Percentiles rank a stretch among this genome's conserved stretches.
Evolutionary conservation across 2,113 vertebrate species (phyloP).

Genomic region (Monarcha castaneiventris): DNA sequence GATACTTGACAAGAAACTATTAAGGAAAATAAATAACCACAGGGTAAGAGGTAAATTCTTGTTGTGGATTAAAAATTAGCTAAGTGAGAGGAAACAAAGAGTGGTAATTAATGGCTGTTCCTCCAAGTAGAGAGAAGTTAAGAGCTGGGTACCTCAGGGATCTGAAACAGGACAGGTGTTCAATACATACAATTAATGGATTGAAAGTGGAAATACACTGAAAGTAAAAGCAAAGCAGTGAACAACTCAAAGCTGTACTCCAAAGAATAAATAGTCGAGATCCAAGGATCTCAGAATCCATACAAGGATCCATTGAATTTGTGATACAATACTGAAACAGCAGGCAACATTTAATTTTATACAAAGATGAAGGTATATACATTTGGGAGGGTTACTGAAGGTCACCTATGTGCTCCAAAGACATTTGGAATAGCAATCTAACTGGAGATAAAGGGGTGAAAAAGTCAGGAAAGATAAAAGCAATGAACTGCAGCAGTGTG

Average conservation of each 20-base stretch:
- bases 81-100: slow-evolving; percentile 60
- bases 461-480: neutral
- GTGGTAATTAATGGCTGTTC: slow-evolving; percentile 40
- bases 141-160: slow-evolving; percentile 42
- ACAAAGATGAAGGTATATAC: neutral
- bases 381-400: neutral
- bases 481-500: neutral
- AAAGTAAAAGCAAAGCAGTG: neutral
- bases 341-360: neutral
- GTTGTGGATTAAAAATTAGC: slow-evolving; percentile 60
- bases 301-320: neutral
- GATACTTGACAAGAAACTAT: slow-evolving; percentile 31
- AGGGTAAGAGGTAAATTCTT: slow-evolving; percentile 51
- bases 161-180: slow-evolving; percentile 28
- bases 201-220: neutral
- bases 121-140: slow-evolving; percentile 20
- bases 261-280: neutral
- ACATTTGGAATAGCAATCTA: neutral
- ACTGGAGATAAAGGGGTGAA: neutral
- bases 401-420: neutral
- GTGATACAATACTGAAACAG: neutral
- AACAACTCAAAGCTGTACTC: neutral
- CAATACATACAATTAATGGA: slow-evolving; percentile 56
- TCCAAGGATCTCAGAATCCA: neutral
- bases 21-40: slow-evolving; percentile 53